Evolutionary conservation across 30 jellyfish, hydroid and myxozoan genomes (phyloP).

Genomic region (Turritopsis rubra): DNA sequence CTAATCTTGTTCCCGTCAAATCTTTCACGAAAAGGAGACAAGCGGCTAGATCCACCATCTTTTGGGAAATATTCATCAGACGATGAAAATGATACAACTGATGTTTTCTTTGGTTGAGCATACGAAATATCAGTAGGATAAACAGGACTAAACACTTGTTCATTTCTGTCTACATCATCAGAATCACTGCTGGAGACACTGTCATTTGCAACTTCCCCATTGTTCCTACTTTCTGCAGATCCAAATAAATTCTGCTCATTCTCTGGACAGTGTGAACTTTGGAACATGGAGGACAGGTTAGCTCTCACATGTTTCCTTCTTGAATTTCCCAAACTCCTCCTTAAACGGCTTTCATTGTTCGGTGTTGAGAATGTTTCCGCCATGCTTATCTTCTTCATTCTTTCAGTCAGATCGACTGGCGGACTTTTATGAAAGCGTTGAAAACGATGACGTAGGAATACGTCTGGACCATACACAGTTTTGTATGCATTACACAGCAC

Average conservation of each 20-base stretch:
- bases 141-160: neutral
- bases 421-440: conserved; percentile 18
- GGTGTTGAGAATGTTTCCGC: neutral
- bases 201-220: neutral
- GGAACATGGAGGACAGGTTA: conserved; percentile 2
- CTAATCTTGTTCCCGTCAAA: neutral
- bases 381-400: neutral
- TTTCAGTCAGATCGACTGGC: neutral
- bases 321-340: neutral
- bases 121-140: neutral
- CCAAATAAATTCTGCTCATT: conserved; percentile 39
- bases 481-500: conserved; percentile 49
- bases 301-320: neutral
- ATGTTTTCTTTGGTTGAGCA: neutral
- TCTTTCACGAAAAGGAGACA: neutral
- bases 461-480: conserved; percentile 33
- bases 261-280: conserved; percentile 12
- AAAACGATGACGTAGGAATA: conserved; percentile 38
- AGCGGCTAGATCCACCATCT: neutral
- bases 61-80: neutral
- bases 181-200: neutral
- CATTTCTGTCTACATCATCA: neutral
- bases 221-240: conserved; percentile 5
- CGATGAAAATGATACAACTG: neutral
- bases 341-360: neutral